Conservation (phyloP, 1,140 invertebrate genomes). For the Batillaria attramentaria region DNA sequence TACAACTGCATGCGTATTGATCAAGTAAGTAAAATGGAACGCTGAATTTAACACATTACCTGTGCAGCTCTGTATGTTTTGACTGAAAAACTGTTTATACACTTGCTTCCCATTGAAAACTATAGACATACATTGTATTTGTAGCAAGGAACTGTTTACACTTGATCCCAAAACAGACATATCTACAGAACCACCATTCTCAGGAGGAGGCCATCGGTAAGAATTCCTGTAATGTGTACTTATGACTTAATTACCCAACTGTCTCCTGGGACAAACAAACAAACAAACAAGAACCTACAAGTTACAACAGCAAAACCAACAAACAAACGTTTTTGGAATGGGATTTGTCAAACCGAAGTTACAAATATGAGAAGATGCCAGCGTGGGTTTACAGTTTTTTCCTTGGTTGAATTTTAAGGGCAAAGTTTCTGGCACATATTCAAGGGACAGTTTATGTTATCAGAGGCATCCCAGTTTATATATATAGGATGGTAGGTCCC, state of each 20-base stretch:
- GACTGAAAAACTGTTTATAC: neutral
- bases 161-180: constrained; percentile 31
- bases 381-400: too few relatives aligned
- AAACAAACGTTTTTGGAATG: neutral
- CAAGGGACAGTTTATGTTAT: too few relatives aligned
- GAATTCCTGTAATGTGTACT: neutral
- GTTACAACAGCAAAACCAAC: neutral
- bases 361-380: too few relatives aligned
- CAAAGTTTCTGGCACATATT: too few relatives aligned
- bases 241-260: neutral
- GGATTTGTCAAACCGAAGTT: neutral
- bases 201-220: constrained; percentile 46
- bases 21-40: neutral
- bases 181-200: constrained; percentile 31
- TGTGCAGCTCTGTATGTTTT: neutral
- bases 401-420: too few relatives aligned
- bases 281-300: constrained; percentile 1
- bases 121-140: neutral
- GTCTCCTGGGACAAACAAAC: neutral
- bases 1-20: too few relatives aligned
- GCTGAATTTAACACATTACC: neutral
- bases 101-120: neutral
- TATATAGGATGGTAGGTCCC: too few relatives aligned
- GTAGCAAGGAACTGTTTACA: neutral
- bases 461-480: too few relatives aligned